phyloP scores from a whole-genome alignment of 1,140 invertebrate species.

The Apocrypta bakeri region DNA sequence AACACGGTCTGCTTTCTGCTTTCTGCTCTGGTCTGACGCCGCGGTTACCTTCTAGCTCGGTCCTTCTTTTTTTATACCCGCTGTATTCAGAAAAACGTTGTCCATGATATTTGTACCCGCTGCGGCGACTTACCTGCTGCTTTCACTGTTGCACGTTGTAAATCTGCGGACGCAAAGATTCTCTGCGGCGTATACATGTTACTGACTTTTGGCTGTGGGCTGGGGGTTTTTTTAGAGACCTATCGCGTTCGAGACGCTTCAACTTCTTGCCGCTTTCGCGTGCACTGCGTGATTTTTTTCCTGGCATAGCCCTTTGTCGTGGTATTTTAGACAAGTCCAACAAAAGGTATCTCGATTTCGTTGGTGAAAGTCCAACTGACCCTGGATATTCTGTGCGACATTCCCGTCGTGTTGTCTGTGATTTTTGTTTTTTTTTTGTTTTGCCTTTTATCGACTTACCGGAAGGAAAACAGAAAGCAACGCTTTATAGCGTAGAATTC shows the following conservation, averaged over 20 bases:
- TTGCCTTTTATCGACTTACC: neutral
- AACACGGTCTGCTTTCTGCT: constrained; percentile 11
- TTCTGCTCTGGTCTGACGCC: constrained; percentile 4
- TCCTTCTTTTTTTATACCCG: constrained; percentile 28
- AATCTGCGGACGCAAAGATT: constrained; percentile 2
- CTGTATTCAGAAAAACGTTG: constrained; percentile 7
- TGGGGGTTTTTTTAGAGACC: neutral
- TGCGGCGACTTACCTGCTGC: constrained; percentile 18
- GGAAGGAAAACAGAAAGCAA: constrained; percentile 25
- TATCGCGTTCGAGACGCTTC: constrained; percentile 14
- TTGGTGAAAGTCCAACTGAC: constrained; percentile 43
- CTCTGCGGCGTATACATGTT: neutral
- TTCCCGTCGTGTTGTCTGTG: constrained; percentile 16
- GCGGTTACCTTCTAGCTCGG: neutral
- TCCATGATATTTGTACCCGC: constrained; percentile 46
- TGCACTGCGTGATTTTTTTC: constrained; percentile 23
- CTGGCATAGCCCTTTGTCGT: neutral
- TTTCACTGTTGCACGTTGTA: neutral
- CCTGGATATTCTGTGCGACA: constrained; percentile 19
- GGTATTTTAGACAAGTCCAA: constrained; percentile 1
- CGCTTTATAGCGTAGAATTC: too few relatives aligned
- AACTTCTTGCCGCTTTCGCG: constrained; percentile 13
- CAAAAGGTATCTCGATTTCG: constrained; percentile 41
- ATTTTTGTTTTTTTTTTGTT: constrained; percentile 29
- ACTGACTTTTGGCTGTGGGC: neutral